Evolutionary conservation across 2,888 invertebrate species (phyloP), one percentile per base, ranked within the genome.

Genomic region (Heteromurus nitidus): DNA sequence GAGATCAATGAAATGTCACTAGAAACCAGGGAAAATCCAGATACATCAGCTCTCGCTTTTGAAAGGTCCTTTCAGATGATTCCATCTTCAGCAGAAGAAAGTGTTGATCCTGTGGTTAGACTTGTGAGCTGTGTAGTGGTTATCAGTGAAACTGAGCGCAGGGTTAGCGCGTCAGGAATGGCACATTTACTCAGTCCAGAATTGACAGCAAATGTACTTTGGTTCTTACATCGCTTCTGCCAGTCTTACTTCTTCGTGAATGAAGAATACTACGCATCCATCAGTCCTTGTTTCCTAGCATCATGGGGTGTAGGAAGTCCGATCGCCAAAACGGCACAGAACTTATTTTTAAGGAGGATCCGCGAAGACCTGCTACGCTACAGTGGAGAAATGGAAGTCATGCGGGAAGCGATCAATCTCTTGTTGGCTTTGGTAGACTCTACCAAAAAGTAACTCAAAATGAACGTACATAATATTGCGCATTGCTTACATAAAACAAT

Each of bases 201-300:
- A 31, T 62, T 84, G 1, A 93, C 93, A 1, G 92, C 93, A 55
- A 93, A 94, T 0, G 90, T 94, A 60, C 93, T 94, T 86, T 96
- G 95, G 95, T 93, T 95, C 88, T 90, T 96, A 60, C 92, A 93
- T 87, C 92, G 93, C 86, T 96, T 95, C 94, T 92, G 93, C 64
- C 91, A 92, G 85, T 92, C 93, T 0, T 96, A 95, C 88, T 90
- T 95, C 80, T 90, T 93, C 88, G 92, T 93, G 16, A 91, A 91
- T 82, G 92, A 93, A 88, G 90, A 89, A 84, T 91, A 91, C 88
- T 92, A 93, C 88, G 88, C 90, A 73, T 91, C 92, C 88, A 90
- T 93, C 77, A 93, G 93, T 88, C 90, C 91, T 28, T 91, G 91
- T 3, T 88, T 94, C 30, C 89, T 91, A 36, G 90, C 92, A 69